Conservation (phyloP, 2,113 vertebrate genomes). For the Phylloscopus whistleri region DNA sequence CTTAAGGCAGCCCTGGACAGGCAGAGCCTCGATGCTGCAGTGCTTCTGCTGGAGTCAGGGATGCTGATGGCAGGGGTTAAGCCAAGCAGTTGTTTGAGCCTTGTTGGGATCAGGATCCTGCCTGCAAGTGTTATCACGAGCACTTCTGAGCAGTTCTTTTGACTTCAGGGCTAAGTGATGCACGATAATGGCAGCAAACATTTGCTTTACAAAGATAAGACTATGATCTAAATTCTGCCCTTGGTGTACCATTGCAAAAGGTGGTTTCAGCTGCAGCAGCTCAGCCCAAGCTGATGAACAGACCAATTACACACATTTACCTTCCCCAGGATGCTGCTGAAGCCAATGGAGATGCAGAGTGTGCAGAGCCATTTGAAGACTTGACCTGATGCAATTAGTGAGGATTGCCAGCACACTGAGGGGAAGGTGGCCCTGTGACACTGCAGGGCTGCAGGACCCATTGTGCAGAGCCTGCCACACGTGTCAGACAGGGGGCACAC, state of each 20-base stretch:
- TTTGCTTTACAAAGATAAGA: constrained; percentile 9
- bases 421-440: not conserved
- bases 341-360: not conserved
- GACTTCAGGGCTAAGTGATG: not conserved
- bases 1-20: fast-evolving
- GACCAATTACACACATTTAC: not conserved
- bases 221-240: not conserved
- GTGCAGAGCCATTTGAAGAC: not conserved
- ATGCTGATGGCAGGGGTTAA: not conserved
- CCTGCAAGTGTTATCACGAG: not conserved
- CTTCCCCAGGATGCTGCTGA: not conserved
- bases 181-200: not conserved
- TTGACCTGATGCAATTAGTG: not conserved
- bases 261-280: not conserved
- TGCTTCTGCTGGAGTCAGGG: not conserved
- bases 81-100: not conserved
- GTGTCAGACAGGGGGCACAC: not conserved
- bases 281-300: not conserved
- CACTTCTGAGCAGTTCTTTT: not conserved
- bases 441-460: not conserved
- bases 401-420: not conserved
- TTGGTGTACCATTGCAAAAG: not conserved
- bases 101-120: not conserved
- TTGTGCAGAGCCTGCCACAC: not conserved
- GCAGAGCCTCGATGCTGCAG: not conserved